Percentiles rank a stretch among this genome's conserved stretches.
Evolutionary conservation across 2,113 vertebrate genomes (phyloP).

Genomic region (Axis porcinus): DNA sequence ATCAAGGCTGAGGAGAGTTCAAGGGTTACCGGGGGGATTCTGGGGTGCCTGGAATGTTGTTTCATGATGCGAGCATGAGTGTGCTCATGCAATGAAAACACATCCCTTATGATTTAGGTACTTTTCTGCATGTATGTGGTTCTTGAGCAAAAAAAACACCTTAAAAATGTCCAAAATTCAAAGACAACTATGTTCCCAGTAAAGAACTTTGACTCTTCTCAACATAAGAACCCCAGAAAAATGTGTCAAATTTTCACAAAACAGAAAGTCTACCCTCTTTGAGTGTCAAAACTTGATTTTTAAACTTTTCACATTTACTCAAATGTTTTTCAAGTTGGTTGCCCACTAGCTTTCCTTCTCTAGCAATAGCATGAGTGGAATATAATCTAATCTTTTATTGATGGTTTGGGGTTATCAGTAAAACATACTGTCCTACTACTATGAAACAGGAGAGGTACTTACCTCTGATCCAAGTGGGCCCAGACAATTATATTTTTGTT

Average conservation of each 20-base stretch:
- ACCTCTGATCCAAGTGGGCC: neutral
- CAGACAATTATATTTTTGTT: neutral
- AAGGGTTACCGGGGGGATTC: neutral
- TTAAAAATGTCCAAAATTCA: neutral
- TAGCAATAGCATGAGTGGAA: neutral
- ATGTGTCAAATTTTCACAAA: neutral
- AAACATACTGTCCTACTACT: neutral
- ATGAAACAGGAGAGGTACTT: neutral
- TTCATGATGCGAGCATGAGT: neutral
- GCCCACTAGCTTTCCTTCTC: neutral
- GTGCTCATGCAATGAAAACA: neutral
- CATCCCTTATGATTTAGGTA: neutral
- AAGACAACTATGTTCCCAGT: slow-evolving; percentile 44
- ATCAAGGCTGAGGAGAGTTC: neutral
- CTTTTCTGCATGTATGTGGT: neutral
- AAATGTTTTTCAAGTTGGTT: neutral
- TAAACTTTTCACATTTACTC: neutral
- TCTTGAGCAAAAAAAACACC: neutral
- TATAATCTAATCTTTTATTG: neutral
- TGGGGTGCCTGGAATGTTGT: neutral
- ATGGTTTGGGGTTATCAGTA: neutral
- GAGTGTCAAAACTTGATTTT: neutral
- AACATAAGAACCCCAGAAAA: neutral
- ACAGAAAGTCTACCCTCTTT: neutral
- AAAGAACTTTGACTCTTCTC: slow-evolving; percentile 35